Evolutionary conservation across 2,797 vertebrate genomes (phyloP).

Genomic region (Takifugu ocellatus): DNA sequence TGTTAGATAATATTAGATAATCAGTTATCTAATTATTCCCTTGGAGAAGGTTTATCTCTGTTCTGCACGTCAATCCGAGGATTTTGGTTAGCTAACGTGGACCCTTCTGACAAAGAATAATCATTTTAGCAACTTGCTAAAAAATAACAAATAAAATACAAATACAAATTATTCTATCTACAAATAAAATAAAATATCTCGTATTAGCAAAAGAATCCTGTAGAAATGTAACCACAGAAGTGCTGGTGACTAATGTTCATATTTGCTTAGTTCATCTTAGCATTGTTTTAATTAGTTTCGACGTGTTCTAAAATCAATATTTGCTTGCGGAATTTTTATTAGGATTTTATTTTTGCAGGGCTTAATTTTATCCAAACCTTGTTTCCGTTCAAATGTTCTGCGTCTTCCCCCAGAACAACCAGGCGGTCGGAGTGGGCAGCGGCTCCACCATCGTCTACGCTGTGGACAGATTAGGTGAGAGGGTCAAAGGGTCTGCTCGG

Average conservation of each 20-base stretch:
- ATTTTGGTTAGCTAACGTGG: not conserved
- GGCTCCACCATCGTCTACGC: constrained; percentile 97
- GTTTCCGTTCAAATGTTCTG: not conserved
- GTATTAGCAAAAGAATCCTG: too few relatives aligned
- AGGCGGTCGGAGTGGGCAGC: constrained; percentile 94
- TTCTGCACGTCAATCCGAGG: not conserved
- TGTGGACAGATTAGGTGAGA: constrained; percentile 89
- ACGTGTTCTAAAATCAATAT: too few relatives aligned
- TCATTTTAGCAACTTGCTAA: not conserved
- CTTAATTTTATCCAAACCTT: too few relatives aligned
- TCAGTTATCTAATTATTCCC: not conserved
- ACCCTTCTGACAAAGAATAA: too few relatives aligned
- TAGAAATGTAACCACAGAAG: too few relatives aligned
- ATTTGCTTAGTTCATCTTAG: too few relatives aligned
- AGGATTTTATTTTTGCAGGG: too few relatives aligned
- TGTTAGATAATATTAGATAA: constrained; percentile 19
- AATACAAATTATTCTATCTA: not conserved
- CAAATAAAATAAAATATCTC: too few relatives aligned
- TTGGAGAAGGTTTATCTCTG: constrained; percentile 2
- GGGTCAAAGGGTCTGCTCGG: not conserved
- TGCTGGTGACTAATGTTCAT: too few relatives aligned
- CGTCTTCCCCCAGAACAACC: constrained; percentile 81
- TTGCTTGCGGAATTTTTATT: too few relatives aligned
- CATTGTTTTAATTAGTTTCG: too few relatives aligned
- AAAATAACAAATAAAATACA: not conserved